A percentile compares a stretch with the other conserved stretches of the same genome.
phyloP scores from a whole-genome alignment of 1,140 invertebrate genomes.

The Ganaspis sp. region DNA sequence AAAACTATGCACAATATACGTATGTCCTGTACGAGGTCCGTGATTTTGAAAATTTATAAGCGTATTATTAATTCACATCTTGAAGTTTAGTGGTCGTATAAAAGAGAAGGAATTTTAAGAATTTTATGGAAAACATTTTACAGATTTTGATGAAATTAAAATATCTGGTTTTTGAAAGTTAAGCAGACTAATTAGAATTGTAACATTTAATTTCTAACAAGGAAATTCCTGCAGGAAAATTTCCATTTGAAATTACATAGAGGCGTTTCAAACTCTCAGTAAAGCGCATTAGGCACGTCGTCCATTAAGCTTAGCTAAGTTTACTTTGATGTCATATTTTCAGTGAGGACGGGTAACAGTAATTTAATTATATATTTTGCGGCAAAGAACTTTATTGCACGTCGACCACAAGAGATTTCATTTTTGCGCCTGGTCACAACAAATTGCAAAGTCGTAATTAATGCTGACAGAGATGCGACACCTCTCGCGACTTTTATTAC shows the following conservation, averaged over 20 bases:
- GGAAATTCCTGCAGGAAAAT: not conserved
- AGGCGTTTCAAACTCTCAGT: not conserved
- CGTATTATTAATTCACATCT: too few relatives aligned
- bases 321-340: constrained; percentile 19
- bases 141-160: too few relatives aligned
- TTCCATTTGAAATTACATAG: not conserved
- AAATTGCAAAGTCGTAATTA: not conserved
- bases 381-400: constrained; percentile 5
- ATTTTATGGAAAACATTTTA: too few relatives aligned
- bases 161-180: not conserved
- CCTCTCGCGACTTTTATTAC: not conserved
- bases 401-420: constrained; percentile 9
- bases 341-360: not conserved
- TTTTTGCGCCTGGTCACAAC: not conserved
- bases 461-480: not conserved
- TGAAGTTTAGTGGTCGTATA: too few relatives aligned
- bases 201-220: not conserved
- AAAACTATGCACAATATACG: too few relatives aligned
- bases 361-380: constrained; percentile 15
- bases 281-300: constrained; percentile 16
- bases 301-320: constrained; percentile 17
- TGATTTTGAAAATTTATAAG: too few relatives aligned
- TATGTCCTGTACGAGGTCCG: too few relatives aligned
- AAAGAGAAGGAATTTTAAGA: too few relatives aligned
- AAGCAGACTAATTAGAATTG: not conserved